These are phyloP conservation scores for Heterodera carotae DNA, from an alignment of 1,140 invertebrate species.

Conservation along the genomic window DNA sequence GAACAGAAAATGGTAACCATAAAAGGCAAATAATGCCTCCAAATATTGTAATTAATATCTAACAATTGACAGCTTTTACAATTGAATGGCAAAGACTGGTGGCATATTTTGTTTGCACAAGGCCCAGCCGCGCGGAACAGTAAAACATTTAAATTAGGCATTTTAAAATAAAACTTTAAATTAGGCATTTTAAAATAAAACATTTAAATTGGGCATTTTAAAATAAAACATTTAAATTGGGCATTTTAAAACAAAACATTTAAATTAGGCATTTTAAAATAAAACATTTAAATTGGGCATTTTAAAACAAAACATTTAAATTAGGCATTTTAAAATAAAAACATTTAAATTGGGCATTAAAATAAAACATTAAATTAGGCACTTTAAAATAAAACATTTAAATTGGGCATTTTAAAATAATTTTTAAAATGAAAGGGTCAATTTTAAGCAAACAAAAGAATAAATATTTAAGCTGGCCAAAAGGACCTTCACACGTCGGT, in stretches of 20 bases:
- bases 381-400: background rate
- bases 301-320: too few relatives aligned
- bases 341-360: background rate
- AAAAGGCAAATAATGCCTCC: background rate
- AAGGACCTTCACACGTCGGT: conserved; percentile 20
- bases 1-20: conserved; percentile 28
- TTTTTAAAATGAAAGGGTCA: too few relatives aligned
- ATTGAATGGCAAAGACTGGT: conserved; percentile 24
- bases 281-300: too few relatives aligned
- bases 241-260: background rate
- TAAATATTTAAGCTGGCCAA: conserved; percentile 15
- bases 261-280: background rate
- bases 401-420: background rate
- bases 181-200: background rate
- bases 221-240: background rate
- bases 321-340: too few relatives aligned
- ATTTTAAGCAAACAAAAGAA: too few relatives aligned
- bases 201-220: background rate
- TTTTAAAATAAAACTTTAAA: background rate
- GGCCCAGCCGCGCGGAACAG: conserved; percentile 11
- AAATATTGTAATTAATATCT: background rate
- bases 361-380: background rate
- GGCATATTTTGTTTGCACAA: conserved; percentile 27
- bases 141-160: too few relatives aligned
- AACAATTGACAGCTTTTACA: conserved; percentile 12